A percentile compares a stretch with the other conserved stretches of the same genome.
phyloP scores from a whole-genome alignment of 2,888 invertebrate genomes.

The Belgica antarctica region DNA sequence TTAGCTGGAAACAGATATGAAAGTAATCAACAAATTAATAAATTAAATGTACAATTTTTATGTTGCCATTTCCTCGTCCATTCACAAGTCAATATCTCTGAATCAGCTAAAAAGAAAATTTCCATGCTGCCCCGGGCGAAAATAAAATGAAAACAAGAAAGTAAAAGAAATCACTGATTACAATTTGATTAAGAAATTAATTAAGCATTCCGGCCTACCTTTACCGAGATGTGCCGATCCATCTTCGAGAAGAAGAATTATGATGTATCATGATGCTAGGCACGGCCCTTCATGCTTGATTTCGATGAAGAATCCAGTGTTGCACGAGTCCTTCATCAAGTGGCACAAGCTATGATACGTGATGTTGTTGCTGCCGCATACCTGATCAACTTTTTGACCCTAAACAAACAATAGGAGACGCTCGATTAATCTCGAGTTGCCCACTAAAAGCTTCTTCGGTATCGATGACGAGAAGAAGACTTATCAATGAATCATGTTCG shows the following conservation, averaged over 20 bases:
- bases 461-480: neutral
- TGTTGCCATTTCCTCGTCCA: neutral
- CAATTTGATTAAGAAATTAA: neutral
- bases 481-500: neutral
- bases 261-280: slow-evolving; percentile 46
- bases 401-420: slow-evolving; percentile 47
- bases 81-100: neutral
- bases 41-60: neutral
- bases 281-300: slow-evolving; percentile 67
- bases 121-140: neutral
- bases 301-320: slow-evolving; percentile 68
- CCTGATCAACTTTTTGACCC: slow-evolving; percentile 52
- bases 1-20: too few species aligned
- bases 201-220: slow-evolving; percentile 23
- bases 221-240: slow-evolving; percentile 41
- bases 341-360: slow-evolving; percentile 77
- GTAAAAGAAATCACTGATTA: neutral
- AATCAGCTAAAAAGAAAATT: neutral
- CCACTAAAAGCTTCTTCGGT: too few species aligned
- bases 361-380: slow-evolving; percentile 72
- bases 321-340: slow-evolving; percentile 74
- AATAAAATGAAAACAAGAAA: too few species aligned
- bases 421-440: neutral
- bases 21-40: neutral
- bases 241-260: slow-evolving; percentile 45